Conservation (phyloP, 2,888 invertebrate genomes). For the Merodon equestris region DNA sequence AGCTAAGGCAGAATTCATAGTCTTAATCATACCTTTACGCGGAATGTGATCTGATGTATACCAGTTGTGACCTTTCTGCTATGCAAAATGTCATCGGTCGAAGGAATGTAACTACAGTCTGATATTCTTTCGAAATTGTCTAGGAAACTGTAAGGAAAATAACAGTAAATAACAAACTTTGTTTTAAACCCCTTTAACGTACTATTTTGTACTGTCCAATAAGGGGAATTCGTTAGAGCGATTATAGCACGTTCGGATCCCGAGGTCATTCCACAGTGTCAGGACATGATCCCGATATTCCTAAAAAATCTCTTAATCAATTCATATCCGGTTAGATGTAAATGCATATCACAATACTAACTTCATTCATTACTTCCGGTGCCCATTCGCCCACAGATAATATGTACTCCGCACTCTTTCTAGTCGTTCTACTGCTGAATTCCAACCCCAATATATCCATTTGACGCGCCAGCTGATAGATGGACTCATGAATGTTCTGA, state of each 20-base stretch:
- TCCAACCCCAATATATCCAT: slow-evolving; percentile 81
- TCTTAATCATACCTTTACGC: slow-evolving; percentile 80
- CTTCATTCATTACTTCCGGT: slow-evolving; percentile 81
- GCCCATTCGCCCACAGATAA: slow-evolving; percentile 80
- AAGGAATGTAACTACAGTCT: slow-evolving; percentile 84
- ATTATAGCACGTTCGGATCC: slow-evolving; percentile 84
- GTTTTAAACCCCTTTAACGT: slow-evolving; percentile 75
- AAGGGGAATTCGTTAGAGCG: slow-evolving; percentile 88
- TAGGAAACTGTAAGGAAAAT: slow-evolving; percentile 83
- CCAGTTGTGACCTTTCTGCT: slow-evolving; percentile 87
- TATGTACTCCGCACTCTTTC: slow-evolving; percentile 79
- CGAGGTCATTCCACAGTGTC: slow-evolving; percentile 85
- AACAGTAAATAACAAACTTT: slow-evolving; percentile 7
- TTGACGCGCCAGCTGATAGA: slow-evolving; percentile 83
- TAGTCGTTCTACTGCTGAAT: slow-evolving; percentile 78
- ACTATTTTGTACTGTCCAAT: slow-evolving; percentile 91
- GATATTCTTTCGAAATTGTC: slow-evolving; percentile 85
- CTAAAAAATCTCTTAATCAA: slow-evolving; percentile 77
- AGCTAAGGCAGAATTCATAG: not conserved
- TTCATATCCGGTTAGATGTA: not conserved
- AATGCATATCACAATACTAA: slow-evolving; percentile 72
- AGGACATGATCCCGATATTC: slow-evolving; percentile 86
- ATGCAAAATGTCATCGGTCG: slow-evolving; percentile 87
- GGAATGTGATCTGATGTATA: slow-evolving; percentile 87
- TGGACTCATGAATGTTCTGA: slow-evolving; percentile 87